A percentile compares a stretch with the other conserved stretches of the same genome.
These are phyloP conservation scores for Apocrypta bakeri DNA, from an alignment of 1,140 invertebrate genomes.

Conservation along the genomic window DNA sequence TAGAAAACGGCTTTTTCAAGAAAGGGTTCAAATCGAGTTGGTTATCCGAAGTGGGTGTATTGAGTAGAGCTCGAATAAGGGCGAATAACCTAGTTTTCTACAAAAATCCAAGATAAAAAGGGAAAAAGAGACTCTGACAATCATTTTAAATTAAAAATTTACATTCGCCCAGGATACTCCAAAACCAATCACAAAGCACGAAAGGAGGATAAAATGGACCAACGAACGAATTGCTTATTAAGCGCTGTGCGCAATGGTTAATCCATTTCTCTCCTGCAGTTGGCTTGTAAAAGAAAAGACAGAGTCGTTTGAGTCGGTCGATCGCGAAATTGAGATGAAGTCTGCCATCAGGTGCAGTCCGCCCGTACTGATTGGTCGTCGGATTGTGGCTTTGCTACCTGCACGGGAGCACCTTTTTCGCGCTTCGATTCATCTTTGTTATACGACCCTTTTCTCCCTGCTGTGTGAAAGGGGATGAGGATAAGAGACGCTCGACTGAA, in stretches of 20 bases:
- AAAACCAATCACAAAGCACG: neutral
- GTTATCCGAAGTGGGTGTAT: neutral
- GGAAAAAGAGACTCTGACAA: too few species aligned
- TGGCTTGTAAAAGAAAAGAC: neutral
- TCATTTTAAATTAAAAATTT: too few species aligned
- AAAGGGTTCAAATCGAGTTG: neutral
- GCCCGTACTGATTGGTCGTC: slow-evolving; percentile 34
- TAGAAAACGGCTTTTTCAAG: neutral
- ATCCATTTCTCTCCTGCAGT: neutral
- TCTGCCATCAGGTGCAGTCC: slow-evolving; percentile 47
- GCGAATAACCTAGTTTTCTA: neutral
- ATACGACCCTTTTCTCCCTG: neutral
- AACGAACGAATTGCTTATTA: neutral
- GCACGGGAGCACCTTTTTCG: slow-evolving; percentile 46
- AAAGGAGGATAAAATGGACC: neutral
- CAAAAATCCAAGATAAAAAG: neutral
- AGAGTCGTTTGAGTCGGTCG: neutral
- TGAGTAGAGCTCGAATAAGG: neutral
- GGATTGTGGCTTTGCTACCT: slow-evolving; percentile 34
- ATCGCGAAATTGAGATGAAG: slow-evolving; percentile 48
- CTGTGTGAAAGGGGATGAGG: neutral
- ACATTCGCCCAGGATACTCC: neutral
- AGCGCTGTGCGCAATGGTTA: neutral
- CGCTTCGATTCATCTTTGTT: neutral
- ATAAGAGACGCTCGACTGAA: neutral